Conservation (phyloP, 1,140 invertebrate species). For the Trichogramma pretiosum region DNA sequence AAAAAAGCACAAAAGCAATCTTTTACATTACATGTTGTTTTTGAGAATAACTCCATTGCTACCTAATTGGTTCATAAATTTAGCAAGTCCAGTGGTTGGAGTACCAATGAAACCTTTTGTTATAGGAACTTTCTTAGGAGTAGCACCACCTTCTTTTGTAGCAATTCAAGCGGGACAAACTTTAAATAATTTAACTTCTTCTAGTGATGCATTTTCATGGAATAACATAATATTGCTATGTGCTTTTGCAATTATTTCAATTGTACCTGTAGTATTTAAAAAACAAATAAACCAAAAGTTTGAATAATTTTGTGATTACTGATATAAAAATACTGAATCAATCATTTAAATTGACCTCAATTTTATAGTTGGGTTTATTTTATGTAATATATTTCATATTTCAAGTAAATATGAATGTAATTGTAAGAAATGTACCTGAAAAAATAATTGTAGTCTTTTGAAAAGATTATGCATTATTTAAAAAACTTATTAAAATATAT, state of each 20-base stretch:
- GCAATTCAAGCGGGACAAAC: slow-evolving; percentile 97
- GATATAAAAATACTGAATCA: too few species aligned
- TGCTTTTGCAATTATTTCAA: slow-evolving; percentile 70
- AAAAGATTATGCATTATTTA: too few species aligned
- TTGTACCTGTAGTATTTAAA: slow-evolving; percentile 88
- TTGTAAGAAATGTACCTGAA: too few species aligned
- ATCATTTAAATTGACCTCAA: too few species aligned
- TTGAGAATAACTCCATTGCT: slow-evolving; percentile 93
- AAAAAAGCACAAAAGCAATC: slow-evolving; percentile 73
- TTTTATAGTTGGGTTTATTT: too few species aligned
- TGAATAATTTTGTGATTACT: slow-evolving; percentile 59
- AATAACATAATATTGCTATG: slow-evolving; percentile 70
- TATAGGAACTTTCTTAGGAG: slow-evolving; percentile 87
- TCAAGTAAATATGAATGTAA: background rate
- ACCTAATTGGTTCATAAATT: slow-evolving; percentile 99
- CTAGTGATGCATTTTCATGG: slow-evolving; percentile 83
- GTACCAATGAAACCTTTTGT: slow-evolving; percentile 90
- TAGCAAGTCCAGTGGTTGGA: slow-evolving; percentile 91
- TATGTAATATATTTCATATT: background rate
- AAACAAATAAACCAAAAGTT: slow-evolving; percentile 72
- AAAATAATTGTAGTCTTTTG: too few species aligned
- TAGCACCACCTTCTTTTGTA: slow-evolving; percentile 94
- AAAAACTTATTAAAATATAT: too few species aligned
- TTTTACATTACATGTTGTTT: slow-evolving; percentile 96
- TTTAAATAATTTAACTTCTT: slow-evolving; percentile 83